These are phyloP conservation scores for Triplophysa dalaica DNA, from an alignment of 2,113 vertebrate species.

Conservation along the genomic window DNA sequence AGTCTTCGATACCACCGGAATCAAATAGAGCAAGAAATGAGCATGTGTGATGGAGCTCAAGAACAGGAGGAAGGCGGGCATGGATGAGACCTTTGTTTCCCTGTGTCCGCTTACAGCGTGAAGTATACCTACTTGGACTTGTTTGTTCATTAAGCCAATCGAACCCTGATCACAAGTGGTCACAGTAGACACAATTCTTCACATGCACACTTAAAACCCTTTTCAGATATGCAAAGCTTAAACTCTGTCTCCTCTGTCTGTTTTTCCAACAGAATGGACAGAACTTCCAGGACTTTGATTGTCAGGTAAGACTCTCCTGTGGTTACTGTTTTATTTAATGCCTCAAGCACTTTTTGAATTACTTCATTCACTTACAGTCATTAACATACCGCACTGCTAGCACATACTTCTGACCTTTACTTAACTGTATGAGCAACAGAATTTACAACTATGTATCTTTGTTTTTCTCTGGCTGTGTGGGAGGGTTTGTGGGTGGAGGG, in stretches of 20 bases:
- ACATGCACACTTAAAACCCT: not conserved
- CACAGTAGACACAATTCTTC: not conserved
- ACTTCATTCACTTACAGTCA: not conserved
- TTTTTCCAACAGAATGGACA: conserved; percentile 82
- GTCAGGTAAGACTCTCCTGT: conserved; percentile 79
- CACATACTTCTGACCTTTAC: conserved; percentile 9
- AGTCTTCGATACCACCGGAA: not conserved
- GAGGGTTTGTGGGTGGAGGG: conserved; percentile 27
- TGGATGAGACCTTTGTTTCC: not conserved
- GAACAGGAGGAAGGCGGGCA: not conserved
- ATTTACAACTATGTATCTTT: conserved; percentile 29
- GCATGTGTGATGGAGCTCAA: not conserved
- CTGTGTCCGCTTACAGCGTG: not conserved
- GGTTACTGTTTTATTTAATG: not conserved
- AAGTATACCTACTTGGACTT: not conserved
- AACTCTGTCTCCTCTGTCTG: conserved; percentile 43
- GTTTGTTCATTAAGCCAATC: not conserved
- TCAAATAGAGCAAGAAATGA: conserved; percentile 8
- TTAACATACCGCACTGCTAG: not conserved
- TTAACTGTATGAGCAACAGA: conserved; percentile 26
- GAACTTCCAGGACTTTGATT: conserved; percentile 94
- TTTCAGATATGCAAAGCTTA: not conserved
- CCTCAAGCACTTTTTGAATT: not conserved
- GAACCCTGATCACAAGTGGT: too few relatives aligned
- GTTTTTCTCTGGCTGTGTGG: conserved; percentile 35